These are phyloP conservation scores for Forbesichthys papilliferus DNA, from an alignment of 2,113 vertebrate species.

Conservation along the genomic window DNA sequence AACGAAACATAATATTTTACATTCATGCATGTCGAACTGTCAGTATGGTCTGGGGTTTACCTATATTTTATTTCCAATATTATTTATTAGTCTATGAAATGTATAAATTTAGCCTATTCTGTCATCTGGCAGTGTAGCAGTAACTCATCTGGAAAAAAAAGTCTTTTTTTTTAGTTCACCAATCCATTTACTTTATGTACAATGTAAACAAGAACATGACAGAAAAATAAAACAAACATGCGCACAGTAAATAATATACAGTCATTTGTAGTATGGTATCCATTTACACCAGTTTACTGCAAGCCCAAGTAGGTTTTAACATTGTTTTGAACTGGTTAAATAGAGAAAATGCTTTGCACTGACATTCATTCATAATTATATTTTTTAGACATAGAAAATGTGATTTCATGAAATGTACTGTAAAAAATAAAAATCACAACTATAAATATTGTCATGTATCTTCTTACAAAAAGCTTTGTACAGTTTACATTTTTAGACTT, in stretches of 20 bases:
- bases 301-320: conserved; percentile 45
- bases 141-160: background rate
- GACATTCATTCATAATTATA: conserved; percentile 69
- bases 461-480: conserved; percentile 73
- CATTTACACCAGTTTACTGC: conserved; percentile 42
- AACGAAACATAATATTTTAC: no score
- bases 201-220: conserved; percentile 78
- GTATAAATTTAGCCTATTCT: no score
- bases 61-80: no score
- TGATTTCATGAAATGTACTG: conserved; percentile 69
- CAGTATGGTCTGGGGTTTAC: no score
- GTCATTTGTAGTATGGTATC: conserved; percentile 59
- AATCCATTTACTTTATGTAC: conserved; percentile 76
- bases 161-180: conserved; percentile 62
- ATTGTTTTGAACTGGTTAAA: conserved; percentile 55
- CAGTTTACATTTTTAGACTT: conserved; percentile 61
- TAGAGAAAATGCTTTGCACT: conserved; percentile 48
- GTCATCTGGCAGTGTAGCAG: background rate
- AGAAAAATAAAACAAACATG: conserved; percentile 72
- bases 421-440: conserved; percentile 67
- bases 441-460: conserved; percentile 74
- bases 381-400: conserved; percentile 69
- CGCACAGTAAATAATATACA: conserved; percentile 65
- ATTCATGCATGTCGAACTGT: no score
- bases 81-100: no score